A percentile compares a stretch with the other conserved stretches of the same genome.
phyloP scores from a whole-genome alignment of 1,140 invertebrate species.

The Caenorhabditis elegans region DNA sequence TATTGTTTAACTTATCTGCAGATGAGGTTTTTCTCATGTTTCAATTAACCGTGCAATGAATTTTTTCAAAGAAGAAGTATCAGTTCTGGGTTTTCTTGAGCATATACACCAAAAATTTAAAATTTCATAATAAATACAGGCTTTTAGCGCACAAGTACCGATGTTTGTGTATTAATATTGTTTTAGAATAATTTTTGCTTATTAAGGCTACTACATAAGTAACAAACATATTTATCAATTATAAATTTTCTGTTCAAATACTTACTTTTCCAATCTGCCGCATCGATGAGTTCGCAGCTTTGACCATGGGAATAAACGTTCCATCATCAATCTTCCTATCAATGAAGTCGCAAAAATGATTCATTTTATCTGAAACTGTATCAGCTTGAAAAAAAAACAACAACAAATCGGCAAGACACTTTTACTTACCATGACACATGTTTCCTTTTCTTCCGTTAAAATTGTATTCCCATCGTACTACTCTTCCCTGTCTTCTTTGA shows the following conservation, averaged over 20 bases:
- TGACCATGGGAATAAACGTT: neutral
- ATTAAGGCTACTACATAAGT: too few species aligned
- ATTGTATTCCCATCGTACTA: neutral
- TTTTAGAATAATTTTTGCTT: too few species aligned
- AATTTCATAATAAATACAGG: too few species aligned
- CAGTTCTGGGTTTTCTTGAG: too few species aligned
- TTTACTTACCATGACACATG: neutral
- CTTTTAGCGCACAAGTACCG: too few species aligned
- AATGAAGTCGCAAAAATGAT: neutral
- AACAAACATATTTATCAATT: too few species aligned
- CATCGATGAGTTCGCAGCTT: neutral
- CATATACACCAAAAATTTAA: too few species aligned
- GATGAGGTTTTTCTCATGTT: neutral
- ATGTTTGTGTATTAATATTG: too few species aligned
- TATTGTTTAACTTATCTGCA: too few species aligned
- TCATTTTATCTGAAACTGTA: constrained; percentile 6
- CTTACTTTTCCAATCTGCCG: constrained; percentile 17
- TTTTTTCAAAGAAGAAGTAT: too few species aligned
- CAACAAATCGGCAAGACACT: neutral
- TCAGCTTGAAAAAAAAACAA: neutral
- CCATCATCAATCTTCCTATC: constrained; percentile 23
- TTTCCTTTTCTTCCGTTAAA: constrained; percentile 3
- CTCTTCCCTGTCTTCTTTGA: neutral
- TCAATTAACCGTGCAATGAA: too few species aligned
- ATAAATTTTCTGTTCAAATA: too few species aligned